Evolutionary conservation across 2,113 vertebrate species (phyloP), one percentile per base, ranked within the genome.

Genomic region (Pedetes capensis): DNA sequence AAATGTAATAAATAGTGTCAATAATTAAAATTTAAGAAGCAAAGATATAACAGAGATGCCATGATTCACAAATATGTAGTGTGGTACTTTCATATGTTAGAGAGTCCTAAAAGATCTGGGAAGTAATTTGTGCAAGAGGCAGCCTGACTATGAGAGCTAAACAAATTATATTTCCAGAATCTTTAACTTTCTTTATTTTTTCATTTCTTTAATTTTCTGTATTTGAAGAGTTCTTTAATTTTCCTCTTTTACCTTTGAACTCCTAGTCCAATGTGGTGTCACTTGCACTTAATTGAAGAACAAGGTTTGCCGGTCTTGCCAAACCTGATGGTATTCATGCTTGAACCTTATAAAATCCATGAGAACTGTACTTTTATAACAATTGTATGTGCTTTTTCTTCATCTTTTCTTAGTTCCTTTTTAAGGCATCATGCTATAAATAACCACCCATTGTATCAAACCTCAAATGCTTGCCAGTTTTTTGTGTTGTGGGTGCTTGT

Each of bases 181-280:
- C 9, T 85, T n/a, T 42, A 59, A 51, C 88, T 95, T 82, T 94
- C 32, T 86, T n/a, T n/a, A n/a, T n/a, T n/a, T n/a, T n/a, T n/a
- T n/a, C n/a, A n/a, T n/a, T 44, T 25, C 10, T 71, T n/a, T 42
- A 59, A 51, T 91, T 95, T 82, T 94, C 32, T 86, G n/a, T n/a
- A n/a, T n/a, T n/a, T n/a, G n/a, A n/a, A n/a, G n/a, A n/a, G n/a
- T n/a, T 18, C 17, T 63, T 44, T 34, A 63, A 47, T 86, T 95
- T 83, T 95, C 37, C 75, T 85, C 39, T 71, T 78, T 89, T 59
- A 53, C 51, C 8, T 80, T 29, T 27, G 37, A 90, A 53, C 25
- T 64, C 42, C 34, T 25, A 88, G 42, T 86, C 17, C 57, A 29
- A 51, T 8, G 4, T 49, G 32, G 6, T 37, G 53, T 18, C 23